A percentile compares a stretch with the other conserved stretches of the same genome.
phyloP scores from a whole-genome alignment of 2,113 vertebrate genomes.

The Hipposideros armiger region DNA sequence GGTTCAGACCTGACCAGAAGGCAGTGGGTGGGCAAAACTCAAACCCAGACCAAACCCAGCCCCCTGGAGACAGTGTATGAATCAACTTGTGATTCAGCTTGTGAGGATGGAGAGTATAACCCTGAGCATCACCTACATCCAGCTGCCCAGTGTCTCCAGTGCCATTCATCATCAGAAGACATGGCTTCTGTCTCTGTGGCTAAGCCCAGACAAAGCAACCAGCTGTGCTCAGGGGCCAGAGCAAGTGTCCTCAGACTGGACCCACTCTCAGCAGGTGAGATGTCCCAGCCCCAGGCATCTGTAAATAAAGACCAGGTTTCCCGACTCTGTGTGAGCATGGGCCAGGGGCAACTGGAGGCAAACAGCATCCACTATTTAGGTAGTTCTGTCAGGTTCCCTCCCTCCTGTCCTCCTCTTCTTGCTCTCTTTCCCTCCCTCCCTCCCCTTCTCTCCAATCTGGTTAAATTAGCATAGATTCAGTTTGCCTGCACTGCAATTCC shows the following conservation, averaged over 20 bases:
- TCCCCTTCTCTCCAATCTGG: not conserved
- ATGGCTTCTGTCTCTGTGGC: not conserved
- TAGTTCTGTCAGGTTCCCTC: too few relatives aligned
- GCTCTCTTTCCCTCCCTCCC: too few relatives aligned
- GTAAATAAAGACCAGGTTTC: not conserved
- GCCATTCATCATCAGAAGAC: not conserved
- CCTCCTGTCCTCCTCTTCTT: not conserved
- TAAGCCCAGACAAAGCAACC: not conserved
- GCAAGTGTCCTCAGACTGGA: not conserved
- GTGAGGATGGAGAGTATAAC: fast-evolving
- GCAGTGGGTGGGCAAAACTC: not conserved
- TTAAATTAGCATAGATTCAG: constrained; percentile 24
- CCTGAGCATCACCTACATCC: fast-evolving
- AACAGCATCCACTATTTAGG: not conserved
- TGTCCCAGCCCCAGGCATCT: fast-evolving
- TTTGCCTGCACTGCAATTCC: not conserved
- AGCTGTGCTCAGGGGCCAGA: not conserved
- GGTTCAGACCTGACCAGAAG: not conserved
- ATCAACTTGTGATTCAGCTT: not conserved
- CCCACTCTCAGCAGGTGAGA: fast-evolving
- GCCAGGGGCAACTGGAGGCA: not conserved
- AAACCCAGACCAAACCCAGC: not conserved
- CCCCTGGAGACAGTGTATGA: not conserved
- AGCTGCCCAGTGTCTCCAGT: not conserved
- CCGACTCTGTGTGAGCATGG: fast-evolving